These are phyloP conservation scores for Triplophysa siluroides DNA, from an alignment of 2,113 vertebrate genomes.

Conservation along the genomic window DNA sequence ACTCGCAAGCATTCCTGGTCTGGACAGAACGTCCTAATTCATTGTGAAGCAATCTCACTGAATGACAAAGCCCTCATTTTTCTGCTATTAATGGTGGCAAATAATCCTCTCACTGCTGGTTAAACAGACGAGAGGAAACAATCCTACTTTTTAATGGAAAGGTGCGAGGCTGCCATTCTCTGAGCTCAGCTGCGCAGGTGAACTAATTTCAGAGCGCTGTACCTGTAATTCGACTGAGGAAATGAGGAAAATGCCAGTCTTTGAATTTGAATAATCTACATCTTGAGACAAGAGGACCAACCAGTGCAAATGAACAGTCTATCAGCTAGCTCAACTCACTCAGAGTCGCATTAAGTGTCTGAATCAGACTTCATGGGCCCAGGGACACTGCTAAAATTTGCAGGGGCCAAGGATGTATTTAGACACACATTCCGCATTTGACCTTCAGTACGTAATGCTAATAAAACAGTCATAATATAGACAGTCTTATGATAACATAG, in stretches of 20 bases:
- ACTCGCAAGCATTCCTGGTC: background rate
- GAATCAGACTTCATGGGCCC: background rate
- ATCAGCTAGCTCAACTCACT: conserved; percentile 11
- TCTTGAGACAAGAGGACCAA: conserved; percentile 41
- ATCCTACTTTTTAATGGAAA: conserved; percentile 29
- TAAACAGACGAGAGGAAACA: conserved; percentile 44
- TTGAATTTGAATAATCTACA: conserved; percentile 51
- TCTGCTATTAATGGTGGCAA: conserved; percentile 25
- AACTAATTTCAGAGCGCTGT: conserved; percentile 48
- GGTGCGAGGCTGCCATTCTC: conserved; percentile 24
- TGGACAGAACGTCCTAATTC: conserved; percentile 5
- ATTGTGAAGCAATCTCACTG: conserved; percentile 14
- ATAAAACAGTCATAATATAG: no score
- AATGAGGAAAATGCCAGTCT: conserved; percentile 41
- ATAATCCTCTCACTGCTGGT: conserved; percentile 38
- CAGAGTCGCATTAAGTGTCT: background rate
- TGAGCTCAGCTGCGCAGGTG: conserved; percentile 52
- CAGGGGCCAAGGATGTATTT: no score
- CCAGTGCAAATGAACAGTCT: conserved; percentile 33
- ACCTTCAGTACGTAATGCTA: no score
- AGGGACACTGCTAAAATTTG: background rate
- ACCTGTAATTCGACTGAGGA: conserved; percentile 48
- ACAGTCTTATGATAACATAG: no score
- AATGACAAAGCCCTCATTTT: conserved; percentile 40
- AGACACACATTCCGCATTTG: no score